Conservation (phyloP, 1,140 invertebrate genomes). For the Uloborus diversus region DNA sequence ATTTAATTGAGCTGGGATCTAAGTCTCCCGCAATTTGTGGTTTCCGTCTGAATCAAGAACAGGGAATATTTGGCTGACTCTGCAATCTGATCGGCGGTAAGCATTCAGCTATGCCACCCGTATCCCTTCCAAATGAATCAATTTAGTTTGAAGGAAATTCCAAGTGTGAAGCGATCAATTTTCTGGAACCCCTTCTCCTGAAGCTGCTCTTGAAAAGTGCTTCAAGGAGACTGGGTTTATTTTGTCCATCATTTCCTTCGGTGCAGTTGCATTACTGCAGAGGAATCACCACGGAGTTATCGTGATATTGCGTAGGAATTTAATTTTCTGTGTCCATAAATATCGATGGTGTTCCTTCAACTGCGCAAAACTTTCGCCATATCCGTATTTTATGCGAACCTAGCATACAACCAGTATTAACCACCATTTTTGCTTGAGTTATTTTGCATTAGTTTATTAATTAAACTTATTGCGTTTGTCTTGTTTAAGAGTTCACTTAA, state of each 20-base stretch:
- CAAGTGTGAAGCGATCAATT: conserved; percentile 51
- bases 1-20: conserved; percentile 46
- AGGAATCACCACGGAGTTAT: no score
- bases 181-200: conserved; percentile 24
- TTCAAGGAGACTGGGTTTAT: conserved; percentile 46
- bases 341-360: background rate
- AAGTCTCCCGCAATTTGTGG: conserved; percentile 40
- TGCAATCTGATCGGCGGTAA: conserved; percentile 31
- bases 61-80: conserved; percentile 43
- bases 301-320: conserved; percentile 22
- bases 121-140: conserved; percentile 35
- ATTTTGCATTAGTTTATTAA: no score
- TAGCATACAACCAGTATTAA: no score
- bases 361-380: no score
- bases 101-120: conserved; percentile 9
- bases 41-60: conserved; percentile 34
- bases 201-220: conserved; percentile 45
- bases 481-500: no score
- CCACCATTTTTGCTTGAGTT: no score
- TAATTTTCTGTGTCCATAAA: conserved; percentile 20
- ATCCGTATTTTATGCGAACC: no score
- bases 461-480: no score
- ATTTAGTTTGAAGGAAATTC: conserved; percentile 53
- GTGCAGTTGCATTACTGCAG: conserved; percentile 11
- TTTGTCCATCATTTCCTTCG: conserved; percentile 42